Evolutionary conservation across 2,888 invertebrate species (phyloP).

Genomic region (Shargacucullia verbasci): DNA sequence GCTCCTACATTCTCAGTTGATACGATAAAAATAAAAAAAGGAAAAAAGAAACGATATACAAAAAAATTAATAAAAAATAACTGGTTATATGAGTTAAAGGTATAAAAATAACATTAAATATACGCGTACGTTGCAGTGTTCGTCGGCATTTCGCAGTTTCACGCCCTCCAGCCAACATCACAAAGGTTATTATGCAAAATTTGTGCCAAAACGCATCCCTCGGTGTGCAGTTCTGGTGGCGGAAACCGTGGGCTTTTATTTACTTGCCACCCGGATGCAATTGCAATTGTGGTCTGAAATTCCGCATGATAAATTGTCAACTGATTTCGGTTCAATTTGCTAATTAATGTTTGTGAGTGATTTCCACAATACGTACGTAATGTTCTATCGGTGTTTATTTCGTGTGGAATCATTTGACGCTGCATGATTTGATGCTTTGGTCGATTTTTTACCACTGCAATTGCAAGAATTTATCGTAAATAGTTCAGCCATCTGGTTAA

Average conservation of each 20-base stretch:
- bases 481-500: too few species aligned
- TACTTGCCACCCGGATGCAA: slow-evolving; percentile 73
- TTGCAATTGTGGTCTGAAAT: slow-evolving; percentile 72
- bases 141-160: slow-evolving; percentile 63
- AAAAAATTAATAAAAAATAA: slow-evolving; percentile 6
- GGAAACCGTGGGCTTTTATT: slow-evolving; percentile 74
- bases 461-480: neutral
- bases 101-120: slow-evolving; percentile 47
- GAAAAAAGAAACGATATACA: slow-evolving; percentile 1
- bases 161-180: slow-evolving; percentile 69
- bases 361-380: slow-evolving; percentile 49
- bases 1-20: neutral
- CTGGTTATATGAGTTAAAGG: slow-evolving; percentile 28
- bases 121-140: slow-evolving; percentile 43
- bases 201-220: slow-evolving; percentile 78
- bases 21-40: slow-evolving; percentile 8
- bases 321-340: slow-evolving; percentile 71
- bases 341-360: slow-evolving; percentile 72
- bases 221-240: slow-evolving; percentile 72
- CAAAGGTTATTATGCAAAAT: slow-evolving; percentile 81
- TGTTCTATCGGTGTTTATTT: slow-evolving; percentile 31
- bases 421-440: slow-evolving; percentile 1
- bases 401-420: slow-evolving; percentile 4
- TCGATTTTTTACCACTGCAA: neutral
- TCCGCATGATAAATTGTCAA: slow-evolving; percentile 75